Evolutionary conservation across 2,797 vertebrate genomes (phyloP).

Genomic region (Australoheros facetus): DNA sequence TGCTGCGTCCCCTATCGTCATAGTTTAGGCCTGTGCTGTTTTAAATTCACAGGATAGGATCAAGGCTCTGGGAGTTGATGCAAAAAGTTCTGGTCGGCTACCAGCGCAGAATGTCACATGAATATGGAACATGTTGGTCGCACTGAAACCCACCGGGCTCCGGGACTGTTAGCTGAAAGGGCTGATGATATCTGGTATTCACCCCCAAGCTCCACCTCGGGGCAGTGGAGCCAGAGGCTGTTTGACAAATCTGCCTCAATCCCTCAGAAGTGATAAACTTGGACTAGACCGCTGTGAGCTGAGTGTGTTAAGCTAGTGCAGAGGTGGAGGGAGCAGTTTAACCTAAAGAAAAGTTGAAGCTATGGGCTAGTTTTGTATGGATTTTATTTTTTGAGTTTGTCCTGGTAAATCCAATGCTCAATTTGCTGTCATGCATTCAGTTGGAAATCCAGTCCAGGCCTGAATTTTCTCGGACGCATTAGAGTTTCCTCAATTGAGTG

Average conservation of each 20-base stretch:
- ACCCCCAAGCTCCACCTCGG: constrained; percentile 38
- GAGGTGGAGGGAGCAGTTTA: constrained; percentile 34
- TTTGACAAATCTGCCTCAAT: constrained; percentile 57
- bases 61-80: constrained; percentile 29
- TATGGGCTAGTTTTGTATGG: background rate
- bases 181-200: constrained; percentile 57
- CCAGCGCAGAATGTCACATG: constrained; percentile 70
- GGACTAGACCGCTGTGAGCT: constrained; percentile 37
- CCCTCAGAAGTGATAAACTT: constrained; percentile 54
- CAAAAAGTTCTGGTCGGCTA: constrained; percentile 48
- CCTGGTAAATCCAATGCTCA: background rate
- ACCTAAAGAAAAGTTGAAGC: constrained; percentile 2
- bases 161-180: constrained; percentile 45
- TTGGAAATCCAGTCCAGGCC: constrained; percentile 26
- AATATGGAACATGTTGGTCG: constrained; percentile 65
- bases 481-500: constrained; percentile 8
- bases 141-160: constrained; percentile 38
- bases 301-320: constrained; percentile 39
- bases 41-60: constrained; percentile 52
- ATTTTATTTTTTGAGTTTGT: constrained; percentile 12
- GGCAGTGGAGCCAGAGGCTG: constrained; percentile 40
- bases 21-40: constrained; percentile 28
- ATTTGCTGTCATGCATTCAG: constrained; percentile 27
- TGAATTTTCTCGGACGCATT: constrained; percentile 19
- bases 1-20: constrained; percentile 13